Conservation (phyloP, 1,140 invertebrate genomes). For the Onthophagus taurus region DNA sequence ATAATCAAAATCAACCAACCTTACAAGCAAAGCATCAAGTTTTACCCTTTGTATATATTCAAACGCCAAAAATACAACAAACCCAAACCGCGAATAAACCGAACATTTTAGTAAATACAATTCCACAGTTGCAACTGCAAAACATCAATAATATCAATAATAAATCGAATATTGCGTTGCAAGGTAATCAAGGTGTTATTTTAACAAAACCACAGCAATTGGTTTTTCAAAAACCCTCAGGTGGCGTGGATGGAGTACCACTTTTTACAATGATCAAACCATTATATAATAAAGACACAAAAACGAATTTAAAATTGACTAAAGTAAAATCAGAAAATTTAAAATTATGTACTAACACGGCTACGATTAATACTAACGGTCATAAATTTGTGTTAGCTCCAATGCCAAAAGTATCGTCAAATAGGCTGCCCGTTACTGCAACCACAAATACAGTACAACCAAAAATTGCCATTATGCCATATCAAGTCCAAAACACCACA, state of each 20-base stretch:
- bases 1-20: slow-evolving; percentile 11
- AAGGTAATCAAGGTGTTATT: slow-evolving; percentile 26
- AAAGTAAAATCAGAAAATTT: slow-evolving; percentile 10
- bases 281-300: neutral
- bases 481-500: slow-evolving; percentile 31
- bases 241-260: slow-evolving; percentile 19
- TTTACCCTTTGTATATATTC: slow-evolving; percentile 28
- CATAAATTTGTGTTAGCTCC: slow-evolving; percentile 35
- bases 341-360: slow-evolving; percentile 7
- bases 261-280: slow-evolving; percentile 33
- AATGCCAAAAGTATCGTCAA: slow-evolving; percentile 44
- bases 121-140: slow-evolving; percentile 27
- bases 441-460: slow-evolving; percentile 37
- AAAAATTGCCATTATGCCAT: slow-evolving; percentile 43
- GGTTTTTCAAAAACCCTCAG: slow-evolving; percentile 27
- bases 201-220: slow-evolving; percentile 26
- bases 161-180: slow-evolving; percentile 8
- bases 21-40: slow-evolving; percentile 16
- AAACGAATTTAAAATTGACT: neutral
- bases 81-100: slow-evolving; percentile 20
- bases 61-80: slow-evolving; percentile 27
- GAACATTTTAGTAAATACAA: slow-evolving; percentile 22
- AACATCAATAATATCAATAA: slow-evolving; percentile 17
- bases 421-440: slow-evolving; percentile 36
- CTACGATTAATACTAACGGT: slow-evolving; percentile 4